Evolutionary conservation across 1,140 invertebrate genomes (phyloP), one percentile per base, ranked within the genome.

Genomic region (Mactra quadrangularis): DNA sequence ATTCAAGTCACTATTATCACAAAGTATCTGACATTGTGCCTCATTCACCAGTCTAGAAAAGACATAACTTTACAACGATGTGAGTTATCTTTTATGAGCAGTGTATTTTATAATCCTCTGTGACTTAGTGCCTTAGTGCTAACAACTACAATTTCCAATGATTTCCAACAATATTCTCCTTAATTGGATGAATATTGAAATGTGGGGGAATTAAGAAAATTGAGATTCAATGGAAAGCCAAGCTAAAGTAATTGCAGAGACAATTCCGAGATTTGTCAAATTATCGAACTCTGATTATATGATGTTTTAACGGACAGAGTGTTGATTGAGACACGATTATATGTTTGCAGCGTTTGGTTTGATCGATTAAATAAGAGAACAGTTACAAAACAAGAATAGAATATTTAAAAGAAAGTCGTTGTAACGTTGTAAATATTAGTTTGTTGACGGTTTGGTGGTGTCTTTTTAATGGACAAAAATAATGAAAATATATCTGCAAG

Each of bases 181-280:
- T 75, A 60, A 75, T 75, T 75, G 72, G 53, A 75, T 75, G 72
- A 60, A 59, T 59, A 60, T 33, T 57, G 72, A 75, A 47, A 60
- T 41, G 72, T 60, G 72, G 45, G 60, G 38, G 72, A 75, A 75
- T 60, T 60, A 47, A 57, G 72, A 75, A 75, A 75, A 75, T 75
- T 75, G 72, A 47, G 72, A 57, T 33, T 60, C 72, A 35, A 75
- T 75, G 38, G 72, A 2, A 53, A 55, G 41, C 35, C n/a, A 59
- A 47, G 15, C 72, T 60, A 57, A 47, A 75, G 72, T 75, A 75
- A 75, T 75, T 59, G 72, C 17, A 38, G 27, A 75, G 72, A 75
- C 72, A 75, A 75, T 60, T 75, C 25, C 22, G 55, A 38, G 72
- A 60, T 75, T 75, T 75, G 72, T 75, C 72, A 75, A 75, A 75